Conservation (phyloP, 2,113 vertebrate species). For the Puma concolor region DNA sequence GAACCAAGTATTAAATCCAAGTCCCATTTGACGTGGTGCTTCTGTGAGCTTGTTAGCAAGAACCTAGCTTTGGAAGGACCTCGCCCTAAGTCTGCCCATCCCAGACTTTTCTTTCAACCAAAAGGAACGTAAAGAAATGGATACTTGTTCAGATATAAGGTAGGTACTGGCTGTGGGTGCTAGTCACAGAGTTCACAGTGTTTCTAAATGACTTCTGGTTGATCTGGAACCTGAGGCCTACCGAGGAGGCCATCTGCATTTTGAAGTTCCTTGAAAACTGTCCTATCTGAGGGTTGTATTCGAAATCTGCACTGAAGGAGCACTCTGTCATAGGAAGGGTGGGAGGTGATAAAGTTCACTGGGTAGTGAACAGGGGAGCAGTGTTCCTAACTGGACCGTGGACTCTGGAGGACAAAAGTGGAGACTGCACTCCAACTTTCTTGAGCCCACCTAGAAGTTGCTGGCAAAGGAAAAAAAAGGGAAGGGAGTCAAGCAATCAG, state of each 20-base stretch:
- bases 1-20: background rate
- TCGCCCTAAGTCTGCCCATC: rapidly evolving
- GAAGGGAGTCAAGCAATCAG: background rate
- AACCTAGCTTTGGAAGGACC: background rate
- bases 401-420: rapidly evolving
- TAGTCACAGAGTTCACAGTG: rapidly evolving
- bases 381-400: rapidly evolving
- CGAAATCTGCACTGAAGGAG: background rate
- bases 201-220: background rate
- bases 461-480: background rate
- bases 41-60: background rate
- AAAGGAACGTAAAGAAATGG: background rate
- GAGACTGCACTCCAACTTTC: background rate
- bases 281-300: background rate
- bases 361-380: background rate
- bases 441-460: background rate
- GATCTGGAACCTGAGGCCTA: background rate
- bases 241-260: background rate
- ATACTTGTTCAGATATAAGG: rapidly evolving
- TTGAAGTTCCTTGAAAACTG: background rate
- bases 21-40: background rate
- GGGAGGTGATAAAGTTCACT: rapidly evolving
- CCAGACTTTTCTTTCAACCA: background rate
- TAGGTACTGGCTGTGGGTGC: background rate
- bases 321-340: no score